These are phyloP conservation scores for Platycercus adscitus DNA, from an alignment of 2,113 vertebrate genomes.

Conservation along the genomic window DNA sequence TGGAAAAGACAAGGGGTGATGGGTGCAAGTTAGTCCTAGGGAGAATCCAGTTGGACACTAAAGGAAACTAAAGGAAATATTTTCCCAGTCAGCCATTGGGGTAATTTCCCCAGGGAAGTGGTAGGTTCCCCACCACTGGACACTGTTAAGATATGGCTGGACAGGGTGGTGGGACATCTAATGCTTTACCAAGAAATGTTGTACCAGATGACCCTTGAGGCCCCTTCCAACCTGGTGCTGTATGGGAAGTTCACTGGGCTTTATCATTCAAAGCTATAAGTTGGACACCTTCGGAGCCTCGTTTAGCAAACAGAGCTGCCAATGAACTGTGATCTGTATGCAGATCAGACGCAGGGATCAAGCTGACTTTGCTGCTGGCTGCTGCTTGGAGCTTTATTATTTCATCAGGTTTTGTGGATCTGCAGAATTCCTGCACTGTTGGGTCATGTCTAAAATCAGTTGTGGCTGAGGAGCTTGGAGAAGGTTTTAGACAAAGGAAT, in stretches of 20 bases:
- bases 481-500: background rate
- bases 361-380: background rate
- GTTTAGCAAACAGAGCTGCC: background rate
- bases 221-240: background rate
- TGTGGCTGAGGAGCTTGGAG: background rate
- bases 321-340: background rate
- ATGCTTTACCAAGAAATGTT: background rate
- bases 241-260: background rate
- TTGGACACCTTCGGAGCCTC: background rate
- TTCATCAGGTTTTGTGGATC: background rate
- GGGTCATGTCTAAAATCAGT: background rate
- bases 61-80: background rate
- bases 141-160: background rate
- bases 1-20: background rate
- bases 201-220: background rate
- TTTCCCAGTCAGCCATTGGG: background rate
- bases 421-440: background rate
- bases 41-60: background rate
- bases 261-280: rapidly evolving
- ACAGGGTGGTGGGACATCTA: background rate
- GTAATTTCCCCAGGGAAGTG: background rate
- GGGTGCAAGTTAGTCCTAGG: background rate
- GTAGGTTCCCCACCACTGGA: background rate
- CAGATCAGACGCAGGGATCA: background rate
- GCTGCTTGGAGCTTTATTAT: background rate